These are phyloP conservation scores for Silvanus unidentatus DNA, from an alignment of 2,888 invertebrate species.

Conservation along the genomic window DNA sequence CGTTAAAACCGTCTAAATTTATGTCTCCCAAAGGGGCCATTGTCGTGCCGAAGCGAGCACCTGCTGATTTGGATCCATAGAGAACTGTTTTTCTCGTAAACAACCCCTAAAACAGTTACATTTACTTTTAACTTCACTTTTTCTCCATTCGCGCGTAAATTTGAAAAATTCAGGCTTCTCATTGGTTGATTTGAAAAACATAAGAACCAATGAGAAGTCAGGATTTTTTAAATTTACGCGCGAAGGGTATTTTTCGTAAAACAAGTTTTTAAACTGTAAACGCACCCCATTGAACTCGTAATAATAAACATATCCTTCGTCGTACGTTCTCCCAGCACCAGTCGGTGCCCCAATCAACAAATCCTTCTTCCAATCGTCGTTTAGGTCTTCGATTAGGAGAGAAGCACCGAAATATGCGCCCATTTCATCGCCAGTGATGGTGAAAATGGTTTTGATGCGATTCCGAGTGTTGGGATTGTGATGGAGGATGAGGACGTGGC, in stretches of 20 bases:
- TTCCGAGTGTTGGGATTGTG: neutral
- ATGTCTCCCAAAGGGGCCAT: constrained; percentile 28
- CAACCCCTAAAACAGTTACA: constrained; percentile 10
- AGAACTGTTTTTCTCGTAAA: constrained; percentile 9
- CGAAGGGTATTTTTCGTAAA: too few relatives aligned
- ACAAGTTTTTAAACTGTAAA: too few relatives aligned
- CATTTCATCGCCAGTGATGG: constrained; percentile 39
- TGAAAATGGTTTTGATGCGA: neutral
- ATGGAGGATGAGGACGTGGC: neutral
- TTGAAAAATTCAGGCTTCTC: too few relatives aligned
- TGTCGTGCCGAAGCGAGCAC: constrained; percentile 28
- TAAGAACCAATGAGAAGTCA: too few relatives aligned
- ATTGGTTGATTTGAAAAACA: too few relatives aligned
- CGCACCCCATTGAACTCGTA: constrained; percentile 39
- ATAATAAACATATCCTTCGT: constrained; percentile 58
- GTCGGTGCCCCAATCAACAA: constrained; percentile 60
- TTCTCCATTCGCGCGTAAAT: too few relatives aligned
- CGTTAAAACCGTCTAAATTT: constrained; percentile 27
- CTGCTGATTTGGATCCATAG: constrained; percentile 18
- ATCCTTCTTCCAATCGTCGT: constrained; percentile 55
- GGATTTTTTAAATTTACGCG: too few relatives aligned
- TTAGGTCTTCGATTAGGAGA: constrained; percentile 54
- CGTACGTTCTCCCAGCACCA: constrained; percentile 45
- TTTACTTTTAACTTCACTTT: too few relatives aligned
- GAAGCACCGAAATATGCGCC: constrained; percentile 62